Conservation (phyloP, 92 coral and sea anemone species). For the Palythoa heliodiscus region DNA sequence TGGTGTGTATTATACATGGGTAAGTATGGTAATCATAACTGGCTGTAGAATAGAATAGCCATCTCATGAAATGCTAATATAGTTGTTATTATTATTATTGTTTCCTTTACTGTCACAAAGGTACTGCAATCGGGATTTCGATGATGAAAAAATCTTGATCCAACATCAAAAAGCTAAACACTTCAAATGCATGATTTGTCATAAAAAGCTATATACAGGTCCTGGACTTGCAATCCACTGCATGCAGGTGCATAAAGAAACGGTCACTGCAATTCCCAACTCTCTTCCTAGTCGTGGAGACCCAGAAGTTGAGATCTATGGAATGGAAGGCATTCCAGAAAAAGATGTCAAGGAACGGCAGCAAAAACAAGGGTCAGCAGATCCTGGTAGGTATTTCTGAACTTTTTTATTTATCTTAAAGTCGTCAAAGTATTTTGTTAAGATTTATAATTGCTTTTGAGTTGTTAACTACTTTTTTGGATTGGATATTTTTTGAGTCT, state of each 20-base stretch:
- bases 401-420: background rate
- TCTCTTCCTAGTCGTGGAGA: constrained; percentile 96
- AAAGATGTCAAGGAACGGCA: constrained; percentile 95
- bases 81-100: background rate
- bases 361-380: constrained; percentile 75
- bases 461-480: no score
- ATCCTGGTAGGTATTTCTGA: constrained; percentile 61
- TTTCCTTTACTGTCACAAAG: constrained; percentile 74
- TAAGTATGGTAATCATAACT: no score
- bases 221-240: constrained; percentile 98
- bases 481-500: no score
- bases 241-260: constrained; percentile 98
- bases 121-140: constrained; percentile 99
- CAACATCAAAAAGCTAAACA: constrained; percentile 99
- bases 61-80: no score
- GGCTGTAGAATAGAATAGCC: no score
- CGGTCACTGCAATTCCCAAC: constrained; percentile 91
- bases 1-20: no score
- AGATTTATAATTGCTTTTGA: no score
- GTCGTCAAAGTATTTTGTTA: no score
- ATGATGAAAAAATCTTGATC: constrained; percentile 94
- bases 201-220: constrained; percentile 96
- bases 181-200: constrained; percentile 96
- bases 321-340: constrained; percentile 99
- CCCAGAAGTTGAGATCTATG: constrained; percentile 97